Evolutionary conservation across 2,888 invertebrate genomes (phyloP).

Genomic region (Polymixis lichenea): DNA sequence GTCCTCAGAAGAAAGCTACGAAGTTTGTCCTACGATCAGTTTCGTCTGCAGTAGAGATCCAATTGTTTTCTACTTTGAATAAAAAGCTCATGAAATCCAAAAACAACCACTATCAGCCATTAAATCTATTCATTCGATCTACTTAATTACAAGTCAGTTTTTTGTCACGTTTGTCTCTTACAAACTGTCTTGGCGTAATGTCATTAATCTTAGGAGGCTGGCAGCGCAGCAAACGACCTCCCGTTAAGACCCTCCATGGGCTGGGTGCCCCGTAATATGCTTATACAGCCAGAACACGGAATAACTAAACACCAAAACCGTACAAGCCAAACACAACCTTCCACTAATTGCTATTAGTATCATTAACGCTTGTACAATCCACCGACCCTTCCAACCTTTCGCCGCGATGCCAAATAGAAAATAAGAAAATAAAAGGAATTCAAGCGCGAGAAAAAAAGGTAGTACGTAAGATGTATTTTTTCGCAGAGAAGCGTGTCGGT

Average conservation of each 20-base stretch:
- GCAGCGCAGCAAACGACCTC: slow-evolving; percentile 89
- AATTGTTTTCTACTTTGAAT: slow-evolving; percentile 22
- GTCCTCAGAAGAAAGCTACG: background rate
- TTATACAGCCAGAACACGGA: slow-evolving; percentile 79
- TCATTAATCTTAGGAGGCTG: slow-evolving; percentile 89
- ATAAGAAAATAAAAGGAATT: slow-evolving; percentile 87
- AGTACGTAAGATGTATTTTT: slow-evolving; percentile 88
- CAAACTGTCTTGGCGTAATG: slow-evolving; percentile 87
- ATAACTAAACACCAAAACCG: slow-evolving; percentile 81
- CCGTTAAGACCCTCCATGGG: slow-evolving; percentile 88
- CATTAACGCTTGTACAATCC: slow-evolving; percentile 81
- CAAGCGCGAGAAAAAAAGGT: slow-evolving; percentile 83
- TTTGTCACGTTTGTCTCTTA: slow-evolving; percentile 85
- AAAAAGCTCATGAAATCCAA: slow-evolving; percentile 32
- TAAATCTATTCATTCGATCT: slow-evolving; percentile 74
- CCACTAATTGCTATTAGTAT: slow-evolving; percentile 84
- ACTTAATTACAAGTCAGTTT: slow-evolving; percentile 83
- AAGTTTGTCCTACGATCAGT: background rate
- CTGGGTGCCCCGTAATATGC: slow-evolving; percentile 86
- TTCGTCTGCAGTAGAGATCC: background rate
- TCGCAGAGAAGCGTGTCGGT: slow-evolving; percentile 86
- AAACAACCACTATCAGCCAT: slow-evolving; percentile 51
- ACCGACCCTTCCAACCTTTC: slow-evolving; percentile 77
- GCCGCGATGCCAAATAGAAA: slow-evolving; percentile 76
- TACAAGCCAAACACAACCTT: slow-evolving; percentile 87